Evolutionary conservation across 2,113 vertebrate species (phyloP).

Genomic region (Alectura lathami): DNA sequence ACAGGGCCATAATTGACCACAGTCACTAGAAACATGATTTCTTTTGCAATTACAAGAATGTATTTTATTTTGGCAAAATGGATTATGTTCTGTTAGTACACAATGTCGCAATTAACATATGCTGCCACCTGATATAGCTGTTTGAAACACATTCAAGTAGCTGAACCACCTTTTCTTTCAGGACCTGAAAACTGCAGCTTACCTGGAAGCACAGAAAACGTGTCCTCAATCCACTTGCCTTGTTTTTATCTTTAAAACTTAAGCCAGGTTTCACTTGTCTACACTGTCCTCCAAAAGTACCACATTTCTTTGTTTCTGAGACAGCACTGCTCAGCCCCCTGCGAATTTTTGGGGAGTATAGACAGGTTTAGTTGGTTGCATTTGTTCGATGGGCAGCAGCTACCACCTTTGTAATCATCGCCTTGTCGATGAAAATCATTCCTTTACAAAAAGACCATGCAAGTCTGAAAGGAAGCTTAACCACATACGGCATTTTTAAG

Average conservation of each 20-base stretch:
- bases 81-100: not conserved
- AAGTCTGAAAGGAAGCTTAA: constrained; percentile 48
- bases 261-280: not conserved
- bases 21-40: not conserved
- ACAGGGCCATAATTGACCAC: not conserved
- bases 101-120: not conserved
- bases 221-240: not conserved
- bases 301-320: not conserved
- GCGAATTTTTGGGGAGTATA: not conserved
- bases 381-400: not conserved
- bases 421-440: constrained; percentile 63
- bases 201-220: not conserved
- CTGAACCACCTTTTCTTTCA: not conserved
- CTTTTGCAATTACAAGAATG: not conserved
- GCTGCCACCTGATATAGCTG: not conserved
- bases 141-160: constrained; percentile 3
- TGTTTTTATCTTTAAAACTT: not conserved
- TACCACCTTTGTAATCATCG: constrained; percentile 21
- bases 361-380: not conserved
- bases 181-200: not conserved
- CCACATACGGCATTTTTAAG: constrained; percentile 55
- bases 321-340: not conserved
- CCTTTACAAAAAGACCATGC: constrained; percentile 30
- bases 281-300: not conserved
- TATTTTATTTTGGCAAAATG: not conserved